Conservation (phyloP, 1,140 invertebrate species). For the Akabosia matsudoensis region DNA sequence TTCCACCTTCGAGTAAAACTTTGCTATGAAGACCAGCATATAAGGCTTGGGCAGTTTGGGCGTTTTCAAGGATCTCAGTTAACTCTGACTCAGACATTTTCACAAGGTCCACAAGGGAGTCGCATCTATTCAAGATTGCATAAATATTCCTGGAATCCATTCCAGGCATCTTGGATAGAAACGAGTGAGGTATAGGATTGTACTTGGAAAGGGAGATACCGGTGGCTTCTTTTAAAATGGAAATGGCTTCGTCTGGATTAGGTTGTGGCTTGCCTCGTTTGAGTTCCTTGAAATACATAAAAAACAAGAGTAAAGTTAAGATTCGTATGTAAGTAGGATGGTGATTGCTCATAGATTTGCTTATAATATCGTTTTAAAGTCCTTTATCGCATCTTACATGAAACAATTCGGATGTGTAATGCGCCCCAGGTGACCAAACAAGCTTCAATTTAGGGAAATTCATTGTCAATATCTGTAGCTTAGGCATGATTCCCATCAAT, state of each 20-base stretch:
- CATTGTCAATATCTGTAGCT: conserved; percentile 84
- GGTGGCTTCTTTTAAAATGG: conserved; percentile 49
- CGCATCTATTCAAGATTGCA: conserved; percentile 71
- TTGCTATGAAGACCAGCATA: conserved; percentile 62
- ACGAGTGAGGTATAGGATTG: conserved; percentile 73
- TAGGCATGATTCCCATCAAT: conserved; percentile 54
- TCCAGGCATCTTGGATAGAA: conserved; percentile 85
- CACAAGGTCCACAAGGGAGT: conserved; percentile 60
- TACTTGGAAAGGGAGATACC: conserved; percentile 56
- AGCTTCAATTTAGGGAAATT: conserved; percentile 89
- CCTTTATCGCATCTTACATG: conserved; percentile 60
- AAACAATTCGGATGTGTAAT: conserved; percentile 92
- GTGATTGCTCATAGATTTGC: too few species aligned
- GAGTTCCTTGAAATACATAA: conserved; percentile 57
- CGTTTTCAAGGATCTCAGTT: conserved; percentile 61
- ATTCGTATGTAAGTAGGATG: background rate
- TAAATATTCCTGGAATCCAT: conserved; percentile 82
- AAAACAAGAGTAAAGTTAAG: background rate
- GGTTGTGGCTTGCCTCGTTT: conserved; percentile 77
- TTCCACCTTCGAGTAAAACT: conserved; percentile 52
- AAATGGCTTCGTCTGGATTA: conserved; percentile 62
- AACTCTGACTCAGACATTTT: conserved; percentile 63
- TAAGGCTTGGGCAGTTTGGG: conserved; percentile 60
- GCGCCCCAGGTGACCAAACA: conserved; percentile 92
- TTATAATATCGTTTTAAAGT: background rate